Evolutionary conservation across 2,888 invertebrate species (phyloP), one percentile per base, ranked within the genome.

Genomic region (Drosophila siamana): DNA sequence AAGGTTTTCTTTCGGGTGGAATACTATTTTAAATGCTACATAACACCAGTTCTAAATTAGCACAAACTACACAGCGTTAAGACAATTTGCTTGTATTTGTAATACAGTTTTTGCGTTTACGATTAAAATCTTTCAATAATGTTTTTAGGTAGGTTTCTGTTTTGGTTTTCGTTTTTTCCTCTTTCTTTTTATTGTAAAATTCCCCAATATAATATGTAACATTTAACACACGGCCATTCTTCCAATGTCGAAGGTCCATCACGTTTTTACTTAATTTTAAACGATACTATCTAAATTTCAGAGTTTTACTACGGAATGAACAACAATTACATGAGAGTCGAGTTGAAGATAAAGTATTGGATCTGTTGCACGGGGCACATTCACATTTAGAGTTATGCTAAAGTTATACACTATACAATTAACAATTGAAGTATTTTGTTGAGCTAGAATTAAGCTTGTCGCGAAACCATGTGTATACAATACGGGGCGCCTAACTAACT

Each of bases 21-120:
- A 63, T 69, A 69, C 79, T 82, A 77, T 69, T 74, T 78, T 74
- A 85, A 86, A 83, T 87, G 83, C 88, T 83, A 88, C 77, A 70
- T 77, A 86, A 84, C 72, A 66, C 75, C 82, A 63, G 69, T 65
- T 73, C 73, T 70, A 78, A 81, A 68, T 69, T 66, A 68, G 80
- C 74, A 78, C 65, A 74, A 79, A 69, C 83, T 85, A 82, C 73
- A 57, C 62, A 69, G 69, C 65, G 55, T 70, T 38, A 52, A 80
- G 64, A 75, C 51, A 80, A 62, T 33, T 67, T 57, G 60, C 40
- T 65, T 62, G 65, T 67, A 75, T 85, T 84, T 74, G 55, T 72
- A 72, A 78, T 81, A 85, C 76, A 69, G 56, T 63, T 56, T 62
- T 56, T 55, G 64, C 62, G 52, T 69, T 66, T 73, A 73, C 68